Conservation (phyloP, 2,888 invertebrate species). For the Melinaea marsaeus region DNA sequence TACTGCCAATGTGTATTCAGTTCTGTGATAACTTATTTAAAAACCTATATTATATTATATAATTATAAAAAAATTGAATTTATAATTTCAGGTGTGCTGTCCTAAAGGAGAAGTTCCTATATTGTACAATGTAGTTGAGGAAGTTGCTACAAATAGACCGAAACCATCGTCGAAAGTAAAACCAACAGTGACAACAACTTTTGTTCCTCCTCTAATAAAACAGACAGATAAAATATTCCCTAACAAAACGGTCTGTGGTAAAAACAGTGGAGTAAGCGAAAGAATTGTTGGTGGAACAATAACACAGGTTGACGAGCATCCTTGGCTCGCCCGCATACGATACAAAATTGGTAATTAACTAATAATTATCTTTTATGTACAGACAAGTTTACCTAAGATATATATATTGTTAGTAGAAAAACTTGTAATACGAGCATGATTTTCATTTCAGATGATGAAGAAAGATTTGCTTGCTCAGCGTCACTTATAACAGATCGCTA, state of each 20-base stretch:
- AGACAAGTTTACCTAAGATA: too few relatives aligned
- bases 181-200: not conserved
- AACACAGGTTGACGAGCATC: conserved; percentile 73
- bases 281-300: conserved; percentile 73
- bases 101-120: conserved; percentile 14
- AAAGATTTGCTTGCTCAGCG: conserved; percentile 63
- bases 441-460: conserved; percentile 39
- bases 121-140: conserved; percentile 6
- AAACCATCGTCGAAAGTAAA: not conserved
- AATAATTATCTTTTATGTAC: too few relatives aligned
- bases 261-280: conserved; percentile 31
- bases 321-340: conserved; percentile 79
- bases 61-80: conserved; percentile 1
- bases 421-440: not conserved
- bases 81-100: conserved; percentile 35
- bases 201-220: not conserved
- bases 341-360: conserved; percentile 50
- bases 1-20: too few relatives aligned
- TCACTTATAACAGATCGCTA: conserved; percentile 73
- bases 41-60: not conserved
- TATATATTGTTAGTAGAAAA: not conserved
- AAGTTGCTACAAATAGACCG: conserved; percentile 14
- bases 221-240: conserved; percentile 43
- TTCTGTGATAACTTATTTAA: not conserved
- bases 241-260: conserved; percentile 46